phyloP scores from a whole-genome alignment of 2,797 vertebrate species.

The Clarias pachynema region DNA sequence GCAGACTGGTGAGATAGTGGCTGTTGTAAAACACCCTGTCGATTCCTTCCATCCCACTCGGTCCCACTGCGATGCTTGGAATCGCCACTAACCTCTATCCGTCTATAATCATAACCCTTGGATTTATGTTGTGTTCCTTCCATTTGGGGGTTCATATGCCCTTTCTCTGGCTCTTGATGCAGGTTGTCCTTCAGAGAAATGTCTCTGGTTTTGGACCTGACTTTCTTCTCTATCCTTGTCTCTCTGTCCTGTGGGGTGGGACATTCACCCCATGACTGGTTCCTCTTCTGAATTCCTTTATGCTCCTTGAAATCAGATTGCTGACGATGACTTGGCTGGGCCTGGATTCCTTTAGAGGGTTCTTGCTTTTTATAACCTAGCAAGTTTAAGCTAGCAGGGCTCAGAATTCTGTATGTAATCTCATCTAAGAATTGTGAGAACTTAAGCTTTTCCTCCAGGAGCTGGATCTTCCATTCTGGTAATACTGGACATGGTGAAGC shows the following conservation, averaged over 20 bases:
- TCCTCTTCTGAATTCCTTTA: constrained; percentile 44
- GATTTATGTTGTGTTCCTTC: constrained; percentile 48
- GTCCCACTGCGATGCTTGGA: constrained; percentile 43
- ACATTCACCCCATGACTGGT: constrained; percentile 69
- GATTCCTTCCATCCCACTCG: constrained; percentile 43
- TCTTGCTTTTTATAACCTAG: constrained; percentile 49
- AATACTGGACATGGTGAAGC: constrained; percentile 52
- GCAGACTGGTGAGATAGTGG: constrained; percentile 32
- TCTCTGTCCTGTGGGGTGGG: constrained; percentile 51
- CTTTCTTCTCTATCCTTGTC: constrained; percentile 53
- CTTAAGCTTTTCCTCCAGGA: constrained; percentile 78
- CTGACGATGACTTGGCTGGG: constrained; percentile 43
- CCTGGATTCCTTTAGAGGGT: not conserved
- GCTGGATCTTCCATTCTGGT: constrained; percentile 62
- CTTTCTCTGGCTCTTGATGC: constrained; percentile 33
- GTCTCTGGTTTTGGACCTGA: constrained; percentile 59
- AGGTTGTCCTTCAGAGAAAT: constrained; percentile 44
- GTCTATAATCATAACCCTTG: constrained; percentile 27
- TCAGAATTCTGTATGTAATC: constrained; percentile 79
- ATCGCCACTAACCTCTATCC: constrained; percentile 42
- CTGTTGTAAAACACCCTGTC: constrained; percentile 24
- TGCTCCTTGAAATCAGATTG: constrained; percentile 16
- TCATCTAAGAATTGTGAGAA: constrained; percentile 89
- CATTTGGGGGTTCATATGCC: constrained; percentile 25
- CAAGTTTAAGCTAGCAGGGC: constrained; percentile 70